Evolutionary conservation across 2,113 vertebrate genomes (phyloP), one percentile per base, ranked within the genome.

Genomic region (Vulpes vulpes): DNA sequence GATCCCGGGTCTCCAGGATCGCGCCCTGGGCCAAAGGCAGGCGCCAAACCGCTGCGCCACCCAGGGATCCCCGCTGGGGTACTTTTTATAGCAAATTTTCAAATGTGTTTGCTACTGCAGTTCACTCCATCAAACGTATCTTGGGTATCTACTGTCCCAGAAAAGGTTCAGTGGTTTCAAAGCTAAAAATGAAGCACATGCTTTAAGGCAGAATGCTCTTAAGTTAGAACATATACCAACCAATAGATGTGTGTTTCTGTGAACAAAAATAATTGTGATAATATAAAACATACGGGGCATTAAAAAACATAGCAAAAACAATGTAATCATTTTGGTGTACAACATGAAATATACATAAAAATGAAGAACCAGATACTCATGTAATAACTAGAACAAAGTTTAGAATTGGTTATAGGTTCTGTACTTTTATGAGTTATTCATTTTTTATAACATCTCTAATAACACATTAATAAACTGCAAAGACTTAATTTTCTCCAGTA

Each of bases 391-490:
- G n/a, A 91, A 84, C 53, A 81, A 79, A 97, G 65, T 88, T 97
- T 94, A 81, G 30, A 97, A 90, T 91, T 95, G 92, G 43, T 67
- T 98, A 97, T 49, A 97, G 87, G 93, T 82, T 92, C 38, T 93
- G 92, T 76, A 94, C 35, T 11, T 6, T 71, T 92, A 91, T 97
- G 65, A 97, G 97, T 97, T 97, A 98, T 97, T 98, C 88, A 96
- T 89, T 97, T 79, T 96, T 60, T 94, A 73, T 85, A 98, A 35
- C n/a, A 96, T 97, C 23, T 96, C 81, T 89, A 94, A 64, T 84
- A 97, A 87, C 55, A 94, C 27, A 97, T 98, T 82, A 98, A 73
- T 94, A 96, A 96, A 94, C 16, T 85, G 38, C 62, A 96, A 87
- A 51, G 76, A 27, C 89, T 85, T 97, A 83, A 97, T 64, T 5